These are phyloP conservation scores for Agapostemon virescens DNA, from an alignment of 2,888 invertebrate genomes.

Conservation along the genomic window DNA sequence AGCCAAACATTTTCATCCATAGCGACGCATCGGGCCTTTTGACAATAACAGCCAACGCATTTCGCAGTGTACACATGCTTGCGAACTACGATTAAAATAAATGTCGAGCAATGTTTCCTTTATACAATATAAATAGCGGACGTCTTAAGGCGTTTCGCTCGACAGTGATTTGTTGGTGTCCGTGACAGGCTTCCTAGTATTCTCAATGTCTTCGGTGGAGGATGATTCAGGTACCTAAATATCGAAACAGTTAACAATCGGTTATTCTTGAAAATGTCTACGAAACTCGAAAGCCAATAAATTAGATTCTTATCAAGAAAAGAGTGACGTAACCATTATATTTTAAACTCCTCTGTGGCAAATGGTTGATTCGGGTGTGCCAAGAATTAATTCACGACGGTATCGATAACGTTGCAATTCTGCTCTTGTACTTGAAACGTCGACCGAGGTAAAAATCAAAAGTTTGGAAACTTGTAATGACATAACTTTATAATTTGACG, in stretches of 20 bases:
- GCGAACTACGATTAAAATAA: conserved; percentile 45
- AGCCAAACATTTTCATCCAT: conserved; percentile 3
- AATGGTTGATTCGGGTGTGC: neutral
- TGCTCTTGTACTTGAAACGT: neutral
- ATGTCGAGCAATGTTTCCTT: conserved; percentile 29
- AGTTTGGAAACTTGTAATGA: neutral
- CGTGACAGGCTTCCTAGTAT: conserved; percentile 28
- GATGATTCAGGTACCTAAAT: conserved; percentile 54
- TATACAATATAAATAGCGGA: conserved; percentile 29
- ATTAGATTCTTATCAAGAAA: neutral
- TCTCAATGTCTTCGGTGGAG: conserved; percentile 21
- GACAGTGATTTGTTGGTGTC: conserved; percentile 35
- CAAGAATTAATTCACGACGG: neutral
- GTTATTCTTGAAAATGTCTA: neutral
- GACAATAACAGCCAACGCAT: conserved; percentile 17
- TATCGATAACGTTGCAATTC: neutral
- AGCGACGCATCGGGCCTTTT: neutral
- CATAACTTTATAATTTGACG: too few relatives aligned
- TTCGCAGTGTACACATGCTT: conserved; percentile 17
- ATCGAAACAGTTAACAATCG: conserved; percentile 2
- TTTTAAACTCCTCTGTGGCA: neutral
- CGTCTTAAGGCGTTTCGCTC: conserved; percentile 36
- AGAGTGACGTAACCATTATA: neutral
- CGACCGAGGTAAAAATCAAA: neutral
- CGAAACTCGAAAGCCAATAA: neutral